Evolutionary conservation across 1,140 invertebrate species (phyloP), one percentile per base, ranked within the genome.

Genomic region (Drosophila murphyi): DNA sequence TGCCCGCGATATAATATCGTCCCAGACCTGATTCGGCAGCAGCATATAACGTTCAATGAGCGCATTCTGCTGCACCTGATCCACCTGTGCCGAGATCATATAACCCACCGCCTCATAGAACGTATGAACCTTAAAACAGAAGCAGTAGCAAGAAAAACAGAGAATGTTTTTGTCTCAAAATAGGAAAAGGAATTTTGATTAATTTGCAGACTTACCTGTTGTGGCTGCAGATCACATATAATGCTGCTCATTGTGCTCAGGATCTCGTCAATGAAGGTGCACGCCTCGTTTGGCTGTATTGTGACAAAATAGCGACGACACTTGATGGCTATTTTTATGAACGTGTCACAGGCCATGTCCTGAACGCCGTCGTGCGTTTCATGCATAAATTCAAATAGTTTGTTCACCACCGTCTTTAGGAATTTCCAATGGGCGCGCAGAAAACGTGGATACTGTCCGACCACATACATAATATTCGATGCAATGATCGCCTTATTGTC

Each of bases 341-440:
- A 99, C 29, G 99, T 99, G 94, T 99, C 99, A 94, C 99, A 99
- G 61, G 99, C 99, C 99, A 99, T 99, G 92, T 99, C 98, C 93
- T 98, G 97, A 5, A 99, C 99, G 87, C 99, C 99, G 93, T 99
- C 99, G 93, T 99, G 99, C 35, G 98, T 99, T 95, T 99, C 98
- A 94, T 99, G 99, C 99, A 99, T 99, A 93, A 99, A 99, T 94
- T 99, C 99, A 94, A 99, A 99, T 39, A 99, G 94, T 94, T 99
- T 99, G 94, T 99, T 99, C 51, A 99, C 98, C 90, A 99, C 99
- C 64, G 99, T 99, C 94, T 99, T 99, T n/a, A 99, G 94, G 93
- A 99, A 99, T 93, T 99, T 98, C 99, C 99, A 99, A 93, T 99
- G 99, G n/a, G 98, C 98, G 82, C 98, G 94, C 43, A 99, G 94